Conservation (phyloP, 64 coral and sea anemone species). For the Pachyseris speciosa region DNA sequence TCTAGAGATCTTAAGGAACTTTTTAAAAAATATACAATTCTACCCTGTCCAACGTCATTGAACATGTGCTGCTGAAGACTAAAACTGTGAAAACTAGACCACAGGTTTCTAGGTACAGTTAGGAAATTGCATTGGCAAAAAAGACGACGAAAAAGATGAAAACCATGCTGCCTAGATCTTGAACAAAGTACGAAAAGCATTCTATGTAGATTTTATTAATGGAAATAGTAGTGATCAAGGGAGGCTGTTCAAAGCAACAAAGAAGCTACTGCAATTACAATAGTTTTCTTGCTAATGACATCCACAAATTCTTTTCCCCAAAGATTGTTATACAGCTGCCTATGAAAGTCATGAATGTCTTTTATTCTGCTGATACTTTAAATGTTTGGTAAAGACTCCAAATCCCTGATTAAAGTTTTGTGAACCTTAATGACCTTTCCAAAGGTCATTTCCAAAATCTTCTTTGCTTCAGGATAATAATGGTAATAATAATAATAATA, state of each 20-base stretch:
- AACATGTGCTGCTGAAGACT: slow-evolving; percentile 45
- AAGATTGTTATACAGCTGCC: too few relatives aligned
- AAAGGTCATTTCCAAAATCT: slow-evolving; percentile 41
- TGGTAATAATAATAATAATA: too few relatives aligned
- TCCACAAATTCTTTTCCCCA: too few relatives aligned
- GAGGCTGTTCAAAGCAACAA: slow-evolving; percentile 37
- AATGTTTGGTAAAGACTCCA: slow-evolving; percentile 33
- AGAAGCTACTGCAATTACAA: not conserved
- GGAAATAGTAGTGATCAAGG: slow-evolving; percentile 35
- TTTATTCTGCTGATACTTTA: slow-evolving; percentile 1
- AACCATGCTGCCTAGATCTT: slow-evolving; percentile 36
- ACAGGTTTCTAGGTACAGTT: slow-evolving; percentile 44
- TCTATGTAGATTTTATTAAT: slow-evolving; percentile 31
- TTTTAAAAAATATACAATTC: slow-evolving; percentile 1
- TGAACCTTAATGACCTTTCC: slow-evolving; percentile 77
- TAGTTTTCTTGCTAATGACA: not conserved
- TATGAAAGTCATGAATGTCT: slow-evolving; percentile 51
- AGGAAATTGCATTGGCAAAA: slow-evolving; percentile 37
- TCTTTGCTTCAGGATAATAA: too few relatives aligned
- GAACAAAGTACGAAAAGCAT: slow-evolving; percentile 20
- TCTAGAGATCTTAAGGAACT: slow-evolving; percentile 6
- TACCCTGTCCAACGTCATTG: not conserved
- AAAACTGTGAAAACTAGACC: slow-evolving; percentile 16
- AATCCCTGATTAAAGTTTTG: slow-evolving; percentile 57
- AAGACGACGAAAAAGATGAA: not conserved